Evolutionary conservation across 2,113 vertebrate genomes (phyloP), one percentile per base, ranked within the genome.

Genomic region (Leuciscus idus): DNA sequence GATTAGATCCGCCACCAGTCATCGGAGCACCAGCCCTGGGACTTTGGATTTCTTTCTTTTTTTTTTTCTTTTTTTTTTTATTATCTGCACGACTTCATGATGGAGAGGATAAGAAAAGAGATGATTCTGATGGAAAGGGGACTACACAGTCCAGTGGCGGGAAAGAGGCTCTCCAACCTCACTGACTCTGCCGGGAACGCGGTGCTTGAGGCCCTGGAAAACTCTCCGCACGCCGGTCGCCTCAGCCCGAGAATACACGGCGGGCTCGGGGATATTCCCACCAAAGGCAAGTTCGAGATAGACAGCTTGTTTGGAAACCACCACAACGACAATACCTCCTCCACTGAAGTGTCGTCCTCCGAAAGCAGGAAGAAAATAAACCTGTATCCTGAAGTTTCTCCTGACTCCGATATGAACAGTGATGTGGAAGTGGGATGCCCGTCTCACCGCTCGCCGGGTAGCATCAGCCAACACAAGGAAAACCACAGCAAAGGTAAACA

Each of bases 31-130:
- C 95, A 96, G 92, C 93, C 94, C 91, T 93, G 95, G 96, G 96
- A 96, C 94, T 95, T 95, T 94, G 93, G 94, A 93, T 95, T 94
- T 43, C 43, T 43, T 84, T 94, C 94, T 94, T 57, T 57, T 23
- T 9, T 8, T 21, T 43, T n/a, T n/a, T n/a, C n/a, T 84, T 33
- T 30, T 2, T 94, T 95, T 94, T 23, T 57, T 23, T 9, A 8
- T 21, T 43, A 43, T 43, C 93, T 93, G 92, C 94, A 94, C 95
- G 95, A 95, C 96, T 96, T 96, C 96, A 97, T 98, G 97, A 99
- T 99, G 98, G 98, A 99, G 96, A 99, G 98, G 95, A 99, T 99
- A 97, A 98, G 98, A 96, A 99, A 99, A 95, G 98, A 99, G 96
- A 99, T 99, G 98, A 97, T 99, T 95, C 96, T 99, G 95, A 99